phyloP scores from a whole-genome alignment of 2,113 vertebrate genomes.

The Pampusana beccarii region DNA sequence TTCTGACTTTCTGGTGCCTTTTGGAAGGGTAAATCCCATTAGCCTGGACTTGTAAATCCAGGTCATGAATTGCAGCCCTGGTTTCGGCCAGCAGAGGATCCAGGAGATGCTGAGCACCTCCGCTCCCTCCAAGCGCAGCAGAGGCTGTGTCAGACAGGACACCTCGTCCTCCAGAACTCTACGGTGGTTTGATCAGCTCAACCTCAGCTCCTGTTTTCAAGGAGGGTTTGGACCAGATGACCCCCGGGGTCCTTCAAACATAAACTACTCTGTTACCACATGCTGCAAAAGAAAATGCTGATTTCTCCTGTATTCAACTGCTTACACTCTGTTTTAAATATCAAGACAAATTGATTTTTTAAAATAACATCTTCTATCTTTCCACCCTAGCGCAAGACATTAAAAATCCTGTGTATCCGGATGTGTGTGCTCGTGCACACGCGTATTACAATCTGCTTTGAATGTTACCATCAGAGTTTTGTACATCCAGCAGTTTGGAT shows the following conservation, averaged over 20 bases:
- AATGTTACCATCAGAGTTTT: background rate
- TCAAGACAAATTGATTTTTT: background rate
- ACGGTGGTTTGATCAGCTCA: background rate
- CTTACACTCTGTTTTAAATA: background rate
- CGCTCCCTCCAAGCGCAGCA: background rate
- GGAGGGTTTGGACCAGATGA: background rate
- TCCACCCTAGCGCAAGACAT: too few species aligned
- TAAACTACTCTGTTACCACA: background rate
- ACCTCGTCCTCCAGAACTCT: background rate
- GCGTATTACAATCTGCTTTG: background rate
- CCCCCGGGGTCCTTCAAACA: background rate
- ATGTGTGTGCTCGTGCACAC: background rate
- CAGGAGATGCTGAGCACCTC: background rate
- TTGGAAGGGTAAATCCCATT: background rate
- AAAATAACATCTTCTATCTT: background rate
- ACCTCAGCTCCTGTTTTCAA: background rate
- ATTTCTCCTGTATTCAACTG: background rate
- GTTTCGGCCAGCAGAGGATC: background rate
- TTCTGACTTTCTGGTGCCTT: background rate
- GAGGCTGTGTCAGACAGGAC: background rate
- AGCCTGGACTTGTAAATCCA: background rate
- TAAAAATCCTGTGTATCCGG: fast-evolving
- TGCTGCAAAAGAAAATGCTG: background rate
- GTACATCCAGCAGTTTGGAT: background rate
- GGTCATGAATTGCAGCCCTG: background rate